Percentiles rank a stretch among this genome's conserved stretches.
phyloP scores from a whole-genome alignment of 2,113 vertebrate genomes.

The Dasyornis broadbenti region DNA sequence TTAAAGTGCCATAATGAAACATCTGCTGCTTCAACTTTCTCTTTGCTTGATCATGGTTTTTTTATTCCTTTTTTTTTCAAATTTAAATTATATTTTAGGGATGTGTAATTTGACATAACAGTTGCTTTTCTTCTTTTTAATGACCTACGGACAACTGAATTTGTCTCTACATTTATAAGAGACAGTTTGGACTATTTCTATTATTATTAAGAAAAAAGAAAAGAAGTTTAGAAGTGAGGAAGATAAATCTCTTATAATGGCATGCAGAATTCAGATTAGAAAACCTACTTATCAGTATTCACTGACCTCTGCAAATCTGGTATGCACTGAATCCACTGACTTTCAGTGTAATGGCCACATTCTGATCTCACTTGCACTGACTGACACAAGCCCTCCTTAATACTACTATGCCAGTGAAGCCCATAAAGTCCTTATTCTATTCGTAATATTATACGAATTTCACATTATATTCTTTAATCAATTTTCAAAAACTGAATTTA shows the following conservation, averaged over 20 bases:
- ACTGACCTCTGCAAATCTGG: neutral
- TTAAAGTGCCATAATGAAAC: neutral
- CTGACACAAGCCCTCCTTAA: neutral
- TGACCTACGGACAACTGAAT: neutral
- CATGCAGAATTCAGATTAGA: neutral
- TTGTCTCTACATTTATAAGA: neutral
- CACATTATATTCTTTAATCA: neutral
- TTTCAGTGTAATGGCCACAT: neutral
- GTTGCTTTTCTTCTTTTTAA: neutral
- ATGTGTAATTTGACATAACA: neutral
- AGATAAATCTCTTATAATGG: neutral
- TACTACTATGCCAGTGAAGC: neutral
- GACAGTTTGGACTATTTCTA: neutral
- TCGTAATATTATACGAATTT: neutral
- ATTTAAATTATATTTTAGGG: neutral
- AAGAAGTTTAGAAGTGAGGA: neutral
- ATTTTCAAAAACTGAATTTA: neutral
- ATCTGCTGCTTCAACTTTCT: neutral
- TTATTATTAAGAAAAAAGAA: neutral
- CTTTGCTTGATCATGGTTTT: neutral
- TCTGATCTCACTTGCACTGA: neutral
- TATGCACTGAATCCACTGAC: neutral
- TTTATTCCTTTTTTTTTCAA: fast-evolving
- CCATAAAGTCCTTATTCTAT: neutral
- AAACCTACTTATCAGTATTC: neutral